These are phyloP conservation scores for Heterotis niloticus DNA, from an alignment of 2,113 vertebrate genomes.

Conservation along the genomic window DNA sequence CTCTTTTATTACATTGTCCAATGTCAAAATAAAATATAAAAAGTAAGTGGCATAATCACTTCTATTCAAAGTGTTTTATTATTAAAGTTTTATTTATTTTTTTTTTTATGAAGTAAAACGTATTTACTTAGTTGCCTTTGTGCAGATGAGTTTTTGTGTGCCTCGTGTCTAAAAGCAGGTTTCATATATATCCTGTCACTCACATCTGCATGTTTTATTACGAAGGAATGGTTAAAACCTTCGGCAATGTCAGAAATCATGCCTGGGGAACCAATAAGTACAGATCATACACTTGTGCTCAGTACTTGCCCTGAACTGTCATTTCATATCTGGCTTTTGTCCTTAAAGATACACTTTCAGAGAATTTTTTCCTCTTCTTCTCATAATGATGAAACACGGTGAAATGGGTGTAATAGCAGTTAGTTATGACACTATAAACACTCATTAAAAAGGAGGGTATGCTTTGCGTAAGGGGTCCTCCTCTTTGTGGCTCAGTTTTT, in stretches of 20 bases:
- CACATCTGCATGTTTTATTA: conserved; percentile 3
- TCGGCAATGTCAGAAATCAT: not conserved
- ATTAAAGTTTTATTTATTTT: conserved; percentile 3
- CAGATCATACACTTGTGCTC: no score
- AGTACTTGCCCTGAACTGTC: no score
- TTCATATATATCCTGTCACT: conserved; percentile 18
- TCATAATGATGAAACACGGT: no score
- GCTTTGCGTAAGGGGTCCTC: no score
- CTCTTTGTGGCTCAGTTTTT: no score
- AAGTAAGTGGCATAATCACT: not conserved
- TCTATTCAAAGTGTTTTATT: not conserved
- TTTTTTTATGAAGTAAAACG: not conserved
- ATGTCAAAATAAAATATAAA: conserved; percentile 3
- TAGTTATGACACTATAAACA: no score
- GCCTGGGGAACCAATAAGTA: no score
- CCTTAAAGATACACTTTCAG: no score
- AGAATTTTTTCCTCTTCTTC: no score
- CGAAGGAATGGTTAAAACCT: not conserved
- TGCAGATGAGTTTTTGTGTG: not conserved
- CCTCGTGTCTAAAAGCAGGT: not conserved
- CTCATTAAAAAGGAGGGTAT: no score
- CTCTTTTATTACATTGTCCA: not conserved
- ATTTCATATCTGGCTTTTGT: no score
- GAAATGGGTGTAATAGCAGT: no score
- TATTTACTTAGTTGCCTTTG: conserved; percentile 2